Base-by-base conservation (phyloP, 2,888 invertebrate species). In the Pseudococcus longispinus region DNA sequence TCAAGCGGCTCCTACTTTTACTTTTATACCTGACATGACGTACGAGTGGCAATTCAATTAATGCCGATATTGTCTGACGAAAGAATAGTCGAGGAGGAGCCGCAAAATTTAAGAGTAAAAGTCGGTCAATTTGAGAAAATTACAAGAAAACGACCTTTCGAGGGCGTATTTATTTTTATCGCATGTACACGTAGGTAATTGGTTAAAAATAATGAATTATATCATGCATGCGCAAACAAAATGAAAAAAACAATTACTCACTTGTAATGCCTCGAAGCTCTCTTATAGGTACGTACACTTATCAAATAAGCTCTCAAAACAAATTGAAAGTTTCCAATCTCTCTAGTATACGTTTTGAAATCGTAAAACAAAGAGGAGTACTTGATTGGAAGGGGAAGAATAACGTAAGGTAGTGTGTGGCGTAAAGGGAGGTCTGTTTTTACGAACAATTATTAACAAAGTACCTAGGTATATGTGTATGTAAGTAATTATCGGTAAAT, bases 401-500 rank as follows among this genome's bases (percentile, higher is more conserved):
- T n/a, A 2, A 26, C 11, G 26, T 4, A 55, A 5, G 55, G 55
- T n/a, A 55, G 11, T 13, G 37, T 37, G 37, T 37, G 37, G 9
- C 9, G 37, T 37, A 37, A 55, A 51, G 51, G 18, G n/a, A 23
- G 60, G 60, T 11, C 23, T 60, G 60, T 70, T 70, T 70, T 29
- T 70, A 70, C 70, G 29, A 70, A 70, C 70, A 29, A 29, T 70
- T 18, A 70, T 29, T 70, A 32, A 29, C 70, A 29, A 70, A 70
- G 70, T 70, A 70, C 29, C 4, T 20, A 65, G 2, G 26, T 13
- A 70, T 29, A 70, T 29, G 29, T 29, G 70, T 70, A 70, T 70
- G 70, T 70, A 70, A 70, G 70, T 70, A 70, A 70, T 70, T 29
- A 70, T 70, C 70, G 70, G 32, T 70, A 70, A 70, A 70, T 29